Base-by-base conservation (phyloP, 2,113 vertebrate genomes). In the Brachypodius melanocephalos region DNA sequence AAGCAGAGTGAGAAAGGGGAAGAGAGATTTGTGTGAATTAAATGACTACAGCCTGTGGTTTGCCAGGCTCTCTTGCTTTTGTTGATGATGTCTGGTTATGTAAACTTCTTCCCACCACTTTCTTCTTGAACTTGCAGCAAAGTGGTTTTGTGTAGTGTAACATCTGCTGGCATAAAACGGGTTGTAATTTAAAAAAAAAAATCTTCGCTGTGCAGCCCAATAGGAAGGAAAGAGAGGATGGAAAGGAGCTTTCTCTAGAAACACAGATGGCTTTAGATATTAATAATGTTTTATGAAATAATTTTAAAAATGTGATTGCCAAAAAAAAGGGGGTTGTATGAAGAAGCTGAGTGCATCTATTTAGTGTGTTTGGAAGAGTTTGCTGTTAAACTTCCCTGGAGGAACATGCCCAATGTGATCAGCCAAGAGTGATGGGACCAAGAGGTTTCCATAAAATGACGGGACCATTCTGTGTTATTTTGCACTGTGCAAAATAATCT, bases 41-140 rank as follows among this genome's bases (percentile, higher is more conserved):
- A 77, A 66, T 67, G 36, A 75, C 75, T 67, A 3, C 3, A 15
- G 69, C 57, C 86, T 92, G 69, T 68, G 77, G 48, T 76, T 89
- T 95, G 66, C 89, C 78, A 73, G 67, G 36, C 46, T 85, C 28
- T 75, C 18, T 90, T 87, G 78, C 78, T 83, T 84, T 95, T 77
- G 59, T 89, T 93, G 71, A 51, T 79, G 36, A 40, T 59, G 68
- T 59, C 43, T 89, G 46, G 14, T 85, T 89, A 54, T 24, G 36
- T 89, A 83, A 93, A 91, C 59, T 81, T 85, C 87, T 94, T 83
- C 85, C 82, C 88, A 85, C 81, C 49, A 28, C 89, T 65, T 87
- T 93, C 46, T 85, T 83, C 66, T 73, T 89, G 67, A 90, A 89
- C 74, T 91, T 94, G 46, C 49, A 94, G 87, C 72, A 63, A 74